A percentile compares a stretch with the other conserved stretches of the same genome.
Conservation (phyloP, 2,888 invertebrate species). For the Sialis lutaria region DNA sequence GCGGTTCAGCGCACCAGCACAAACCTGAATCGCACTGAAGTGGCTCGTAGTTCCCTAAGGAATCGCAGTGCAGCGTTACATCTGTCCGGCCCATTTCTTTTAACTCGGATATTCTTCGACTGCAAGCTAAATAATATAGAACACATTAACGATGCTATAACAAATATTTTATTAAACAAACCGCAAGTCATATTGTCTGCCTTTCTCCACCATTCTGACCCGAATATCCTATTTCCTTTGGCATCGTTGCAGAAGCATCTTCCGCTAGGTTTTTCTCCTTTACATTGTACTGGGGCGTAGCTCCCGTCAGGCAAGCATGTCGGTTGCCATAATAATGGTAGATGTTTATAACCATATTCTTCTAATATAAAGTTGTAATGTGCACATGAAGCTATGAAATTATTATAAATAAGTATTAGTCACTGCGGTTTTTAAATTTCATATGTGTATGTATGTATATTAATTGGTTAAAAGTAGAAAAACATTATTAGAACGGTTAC, state of each 20-base stretch:
- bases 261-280: conserved; percentile 40
- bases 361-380: conserved; percentile 7
- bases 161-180: no score
- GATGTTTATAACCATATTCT: conserved; percentile 1
- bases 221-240: conserved; percentile 42
- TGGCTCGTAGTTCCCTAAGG: conserved; percentile 45
- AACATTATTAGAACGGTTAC: no score
- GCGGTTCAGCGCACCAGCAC: conserved; percentile 49
- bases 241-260: conserved; percentile 49
- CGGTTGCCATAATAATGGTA: conserved; percentile 21
- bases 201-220: conserved; percentile 39
- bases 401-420: conserved; percentile 2
- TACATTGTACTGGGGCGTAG: conserved; percentile 46
- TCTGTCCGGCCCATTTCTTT: conserved; percentile 25
- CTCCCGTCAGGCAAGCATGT: conserved; percentile 36
- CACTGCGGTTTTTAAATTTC: no score
- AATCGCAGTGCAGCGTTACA: conserved; percentile 43
- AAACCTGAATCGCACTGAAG: conserved; percentile 48
- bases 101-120: conserved; percentile 36
- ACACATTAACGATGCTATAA: no score
- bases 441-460: conserved; percentile 3
- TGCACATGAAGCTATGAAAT: conserved; percentile 11
- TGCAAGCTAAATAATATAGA: conserved; percentile 33
- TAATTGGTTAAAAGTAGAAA: no score
- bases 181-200: conserved; percentile 47